Conservation (phyloP, 2,797 vertebrate species). For the Aselliscus stoliczkanus region DNA sequence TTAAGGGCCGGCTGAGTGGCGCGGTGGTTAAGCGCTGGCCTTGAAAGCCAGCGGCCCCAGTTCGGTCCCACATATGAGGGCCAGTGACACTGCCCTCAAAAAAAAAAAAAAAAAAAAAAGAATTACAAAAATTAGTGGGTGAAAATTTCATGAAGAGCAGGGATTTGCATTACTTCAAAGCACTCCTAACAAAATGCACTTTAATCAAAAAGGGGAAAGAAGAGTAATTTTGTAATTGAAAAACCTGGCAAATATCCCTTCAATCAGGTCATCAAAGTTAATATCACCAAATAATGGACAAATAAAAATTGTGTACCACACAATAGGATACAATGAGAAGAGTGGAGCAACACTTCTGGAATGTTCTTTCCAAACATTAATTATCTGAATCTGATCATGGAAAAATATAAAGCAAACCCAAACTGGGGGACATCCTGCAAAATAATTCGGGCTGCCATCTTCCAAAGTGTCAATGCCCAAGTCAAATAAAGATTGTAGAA, state of each 20-base stretch:
- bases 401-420: neutral
- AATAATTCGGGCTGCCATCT: neutral
- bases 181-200: neutral
- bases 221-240: neutral
- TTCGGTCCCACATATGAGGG: too few species aligned
- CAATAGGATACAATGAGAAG: neutral
- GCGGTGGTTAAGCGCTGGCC: too few species aligned
- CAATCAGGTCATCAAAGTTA: neutral
- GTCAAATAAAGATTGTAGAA: neutral
- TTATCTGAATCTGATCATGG: neutral
- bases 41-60: too few species aligned
- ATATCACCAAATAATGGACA: neutral
- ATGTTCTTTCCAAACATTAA: neutral
- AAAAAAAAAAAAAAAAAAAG: too few species aligned
- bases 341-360: neutral
- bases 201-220: neutral
- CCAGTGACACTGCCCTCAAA: too few species aligned
- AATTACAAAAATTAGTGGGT: neutral
- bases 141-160: neutral
- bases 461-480: neutral
- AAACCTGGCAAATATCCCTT: neutral
- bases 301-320: neutral
- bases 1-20: too few species aligned
- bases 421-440: neutral
- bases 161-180: neutral